phyloP scores from a whole-genome alignment of 2,797 vertebrate species.

The Vireo griseus region DNA sequence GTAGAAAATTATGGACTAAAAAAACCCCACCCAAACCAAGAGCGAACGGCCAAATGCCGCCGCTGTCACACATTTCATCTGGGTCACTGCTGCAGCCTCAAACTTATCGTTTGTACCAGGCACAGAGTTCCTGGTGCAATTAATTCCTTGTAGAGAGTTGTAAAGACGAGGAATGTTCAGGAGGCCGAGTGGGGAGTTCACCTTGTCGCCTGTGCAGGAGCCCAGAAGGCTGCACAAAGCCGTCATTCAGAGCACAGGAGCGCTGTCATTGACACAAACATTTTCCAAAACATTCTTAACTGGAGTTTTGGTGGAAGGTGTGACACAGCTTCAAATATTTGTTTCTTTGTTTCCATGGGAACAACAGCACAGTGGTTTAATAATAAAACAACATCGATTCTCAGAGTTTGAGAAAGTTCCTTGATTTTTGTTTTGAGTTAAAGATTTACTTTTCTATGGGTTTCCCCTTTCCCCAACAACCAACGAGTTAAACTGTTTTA shows the following conservation, averaged over 20 bases:
- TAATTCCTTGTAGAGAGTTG: neutral
- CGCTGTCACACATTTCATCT: neutral
- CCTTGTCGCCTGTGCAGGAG: conserved; percentile 28
- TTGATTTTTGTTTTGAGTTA: conserved; percentile 13
- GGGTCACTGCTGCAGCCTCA: neutral
- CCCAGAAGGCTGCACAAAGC: conserved; percentile 70
- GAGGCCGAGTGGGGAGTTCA: conserved; percentile 40
- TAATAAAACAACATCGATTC: conserved; percentile 72
- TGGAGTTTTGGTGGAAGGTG: conserved; percentile 89
- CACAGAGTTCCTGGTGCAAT: neutral
- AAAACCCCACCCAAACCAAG: neutral
- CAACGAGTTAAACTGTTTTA: neutral
- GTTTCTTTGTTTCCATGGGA: conserved; percentile 85
- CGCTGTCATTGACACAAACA: conserved; percentile 72
- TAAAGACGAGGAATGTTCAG: conserved; percentile 26
- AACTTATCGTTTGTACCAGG: neutral
- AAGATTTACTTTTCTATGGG: conserved; percentile 28
- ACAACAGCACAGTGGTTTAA: conserved; percentile 79
- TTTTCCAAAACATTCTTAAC: conserved; percentile 86
- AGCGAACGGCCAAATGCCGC: neutral
- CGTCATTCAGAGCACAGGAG: conserved; percentile 72
- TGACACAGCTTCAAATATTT: conserved; percentile 91
- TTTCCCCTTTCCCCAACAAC: neutral
- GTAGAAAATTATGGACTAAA: neutral
- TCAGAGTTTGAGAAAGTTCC: conserved; percentile 43